phyloP scores from a whole-genome alignment of 2,797 vertebrate species.

The Neomorphus geoffroyi region DNA sequence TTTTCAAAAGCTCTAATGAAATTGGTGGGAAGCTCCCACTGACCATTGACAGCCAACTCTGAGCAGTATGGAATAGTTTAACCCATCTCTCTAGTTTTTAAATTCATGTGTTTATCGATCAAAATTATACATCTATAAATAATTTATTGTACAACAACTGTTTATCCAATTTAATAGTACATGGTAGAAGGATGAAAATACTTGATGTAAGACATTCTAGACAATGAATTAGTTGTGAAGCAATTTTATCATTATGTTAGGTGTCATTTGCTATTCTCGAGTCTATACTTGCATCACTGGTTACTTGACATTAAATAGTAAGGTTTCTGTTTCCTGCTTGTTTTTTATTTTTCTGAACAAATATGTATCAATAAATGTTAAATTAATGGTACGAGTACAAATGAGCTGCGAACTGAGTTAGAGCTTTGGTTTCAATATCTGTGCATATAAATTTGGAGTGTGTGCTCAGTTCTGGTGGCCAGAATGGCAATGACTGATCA shows the following conservation, averaged over 20 bases:
- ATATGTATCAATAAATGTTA: neutral
- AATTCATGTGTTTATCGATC: neutral
- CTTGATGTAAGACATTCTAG: neutral
- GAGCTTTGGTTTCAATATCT: neutral
- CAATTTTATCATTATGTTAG: neutral
- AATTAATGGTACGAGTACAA: neutral
- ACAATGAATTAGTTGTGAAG: neutral
- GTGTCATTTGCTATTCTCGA: neutral
- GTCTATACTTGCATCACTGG: neutral
- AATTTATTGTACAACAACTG: neutral
- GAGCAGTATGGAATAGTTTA: neutral
- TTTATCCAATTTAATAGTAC: neutral
- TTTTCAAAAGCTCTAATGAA: neutral
- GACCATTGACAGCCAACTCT: neutral
- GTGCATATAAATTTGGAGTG: neutral
- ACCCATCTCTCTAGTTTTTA: neutral
- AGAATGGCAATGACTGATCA: accelerated
- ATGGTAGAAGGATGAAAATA: neutral
- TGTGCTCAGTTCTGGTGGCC: accelerated
- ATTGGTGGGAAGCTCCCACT: neutral
- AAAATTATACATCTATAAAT: neutral
- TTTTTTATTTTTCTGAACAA: neutral
- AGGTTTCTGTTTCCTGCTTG: neutral
- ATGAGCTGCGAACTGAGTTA: neutral
- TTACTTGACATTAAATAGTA: neutral